phyloP scores from a whole-genome alignment of 2,113 vertebrate species.

The Leuciscus idus region DNA sequence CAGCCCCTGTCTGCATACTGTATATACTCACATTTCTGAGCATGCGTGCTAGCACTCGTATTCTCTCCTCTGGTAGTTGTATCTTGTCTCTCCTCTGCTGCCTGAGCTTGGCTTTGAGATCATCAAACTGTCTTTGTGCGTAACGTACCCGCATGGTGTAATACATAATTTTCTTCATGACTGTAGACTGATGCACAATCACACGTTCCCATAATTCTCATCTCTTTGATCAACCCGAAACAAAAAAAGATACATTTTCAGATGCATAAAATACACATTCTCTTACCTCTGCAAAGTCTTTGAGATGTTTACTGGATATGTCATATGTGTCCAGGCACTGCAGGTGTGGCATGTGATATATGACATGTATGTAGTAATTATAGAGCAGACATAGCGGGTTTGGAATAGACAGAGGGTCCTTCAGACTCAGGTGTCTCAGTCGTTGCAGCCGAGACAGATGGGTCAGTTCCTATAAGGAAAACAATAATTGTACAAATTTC shows the following conservation, averaged over 20 bases:
- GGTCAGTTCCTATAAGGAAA: conserved; percentile 81
- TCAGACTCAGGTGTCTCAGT: conserved; percentile 81
- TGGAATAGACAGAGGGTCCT: conserved; percentile 80
- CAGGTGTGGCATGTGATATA: conserved; percentile 86
- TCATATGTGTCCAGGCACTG: conserved; percentile 82
- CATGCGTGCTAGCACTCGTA: conserved; percentile 75
- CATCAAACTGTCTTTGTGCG: conserved; percentile 75
- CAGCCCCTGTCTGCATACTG: background rate
- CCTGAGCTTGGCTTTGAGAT: conserved; percentile 72
- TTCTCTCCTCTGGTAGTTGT: conserved; percentile 78
- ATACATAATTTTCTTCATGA: conserved; percentile 90
- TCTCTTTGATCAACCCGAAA: background rate
- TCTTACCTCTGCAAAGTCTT: conserved; percentile 84
- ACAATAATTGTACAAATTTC: conserved; percentile 13
- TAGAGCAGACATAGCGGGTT: conserved; percentile 87
- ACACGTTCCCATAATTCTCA: background rate
- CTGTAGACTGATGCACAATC: conserved; percentile 75
- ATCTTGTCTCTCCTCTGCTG: conserved; percentile 75
- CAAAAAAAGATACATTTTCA: background rate
- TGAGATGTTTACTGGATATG: conserved; percentile 80
- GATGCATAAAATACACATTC: conserved; percentile 9
- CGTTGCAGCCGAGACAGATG: conserved; percentile 73
- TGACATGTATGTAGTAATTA: conserved; percentile 85
- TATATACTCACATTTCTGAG: conserved; percentile 79
- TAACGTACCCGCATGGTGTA: conserved; percentile 87